Conservation (phyloP, 2,113 vertebrate species). For the Megaleporinus macrocephalus region DNA sequence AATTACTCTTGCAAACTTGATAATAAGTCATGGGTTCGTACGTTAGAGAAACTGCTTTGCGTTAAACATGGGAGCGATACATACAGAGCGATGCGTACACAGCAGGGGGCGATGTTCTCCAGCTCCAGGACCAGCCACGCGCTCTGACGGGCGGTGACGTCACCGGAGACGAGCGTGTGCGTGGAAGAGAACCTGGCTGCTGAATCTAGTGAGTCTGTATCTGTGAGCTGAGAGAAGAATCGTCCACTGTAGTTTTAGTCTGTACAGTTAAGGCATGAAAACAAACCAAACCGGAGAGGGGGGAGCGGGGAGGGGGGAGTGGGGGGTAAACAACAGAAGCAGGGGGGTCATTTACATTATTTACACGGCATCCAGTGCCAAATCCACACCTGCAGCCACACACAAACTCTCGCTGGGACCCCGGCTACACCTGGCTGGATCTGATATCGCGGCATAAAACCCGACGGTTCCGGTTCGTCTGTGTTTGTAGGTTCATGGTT, state of each 20-base stretch:
- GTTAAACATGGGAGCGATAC: conserved; percentile 32
- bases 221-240: background rate
- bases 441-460: no score
- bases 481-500: no score
- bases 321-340: conserved; percentile 15
- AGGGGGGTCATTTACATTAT: conserved; percentile 53
- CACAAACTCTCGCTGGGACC: background rate
- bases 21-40: conserved; percentile 21
- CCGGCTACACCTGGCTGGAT: background rate
- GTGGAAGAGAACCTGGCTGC: background rate
- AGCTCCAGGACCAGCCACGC: background rate
- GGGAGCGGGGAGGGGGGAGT: conserved; percentile 2
- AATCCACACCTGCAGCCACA: background rate
- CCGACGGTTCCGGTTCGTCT: no score
- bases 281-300: conserved; percentile 22
- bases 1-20: conserved; percentile 17
- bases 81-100: conserved; percentile 24
- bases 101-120: background rate
- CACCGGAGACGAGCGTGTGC: background rate
- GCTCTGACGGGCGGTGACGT: background rate
- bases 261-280: conserved; percentile 64
- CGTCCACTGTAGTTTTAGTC: conserved; percentile 12
- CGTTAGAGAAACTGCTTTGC: conserved; percentile 5
- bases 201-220: background rate
- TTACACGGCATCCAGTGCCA: conserved; percentile 49